Percentiles rank a stretch among this genome's conserved stretches.
phyloP scores from a whole-genome alignment of 2,888 invertebrate genomes.

The Acleris literana region DNA sequence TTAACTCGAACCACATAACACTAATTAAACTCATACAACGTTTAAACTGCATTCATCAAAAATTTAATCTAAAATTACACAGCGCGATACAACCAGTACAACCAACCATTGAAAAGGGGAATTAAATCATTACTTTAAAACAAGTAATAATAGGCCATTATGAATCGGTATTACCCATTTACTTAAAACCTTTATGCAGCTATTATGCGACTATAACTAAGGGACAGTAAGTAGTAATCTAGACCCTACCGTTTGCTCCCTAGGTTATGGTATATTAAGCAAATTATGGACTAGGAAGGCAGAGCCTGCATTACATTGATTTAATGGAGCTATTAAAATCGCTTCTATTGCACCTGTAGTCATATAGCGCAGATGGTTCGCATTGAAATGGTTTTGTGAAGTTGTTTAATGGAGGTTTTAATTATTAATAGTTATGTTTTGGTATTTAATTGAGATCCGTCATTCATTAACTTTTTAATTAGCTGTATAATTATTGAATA shows the following conservation, averaged over 20 bases:
- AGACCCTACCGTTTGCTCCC: conserved; percentile 32
- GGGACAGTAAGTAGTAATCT: conserved; percentile 33
- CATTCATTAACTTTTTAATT: conserved; percentile 26
- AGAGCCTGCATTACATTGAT: conserved; percentile 34
- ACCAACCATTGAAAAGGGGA: conserved; percentile 17
- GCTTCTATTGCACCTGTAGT: conserved; percentile 29
- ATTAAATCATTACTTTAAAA: conserved; percentile 36
- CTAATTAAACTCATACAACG: neutral
- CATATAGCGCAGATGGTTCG: conserved; percentile 32
- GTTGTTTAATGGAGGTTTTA: conserved; percentile 28
- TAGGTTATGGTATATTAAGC: conserved; percentile 35
- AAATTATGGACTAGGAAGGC: conserved; percentile 35
- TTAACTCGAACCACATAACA: neutral
- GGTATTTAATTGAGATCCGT: neutral
- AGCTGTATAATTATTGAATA: conserved; percentile 16
- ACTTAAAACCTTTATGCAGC: conserved; percentile 29
- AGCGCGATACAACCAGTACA: conserved; percentile 20
- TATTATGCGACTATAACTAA: conserved; percentile 34
- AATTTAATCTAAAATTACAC: conserved; percentile 33
- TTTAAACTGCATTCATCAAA: conserved; percentile 22
- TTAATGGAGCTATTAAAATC: conserved; percentile 26
- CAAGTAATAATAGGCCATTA: conserved; percentile 28
- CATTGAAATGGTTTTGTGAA: conserved; percentile 15
- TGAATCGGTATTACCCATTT: conserved; percentile 30
- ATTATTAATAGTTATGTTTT: conserved; percentile 24